Evolutionary conservation across 1,140 invertebrate species (phyloP), one percentile per base, ranked within the genome.

Genomic region (Ips nitidus): DNA sequence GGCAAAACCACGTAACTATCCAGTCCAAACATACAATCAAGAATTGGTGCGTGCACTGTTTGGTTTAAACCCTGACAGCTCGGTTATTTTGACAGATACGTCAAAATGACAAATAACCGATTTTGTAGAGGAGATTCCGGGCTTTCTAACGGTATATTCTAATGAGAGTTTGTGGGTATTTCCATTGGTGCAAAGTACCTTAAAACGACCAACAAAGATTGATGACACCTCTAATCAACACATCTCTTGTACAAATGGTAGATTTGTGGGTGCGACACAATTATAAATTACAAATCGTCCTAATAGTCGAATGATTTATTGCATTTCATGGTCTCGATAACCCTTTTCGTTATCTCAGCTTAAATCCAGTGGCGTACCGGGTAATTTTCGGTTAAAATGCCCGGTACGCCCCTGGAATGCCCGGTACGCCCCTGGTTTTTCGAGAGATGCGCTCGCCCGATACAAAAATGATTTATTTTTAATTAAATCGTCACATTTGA

Each of bases 261-360:
- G 43, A 36, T 47, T 61, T 61, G 66, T 68, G 66, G 66, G 66
- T 68, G 66, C 41, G 61, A 68, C 47, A 68, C 57, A 68, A 68
- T 68, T 68, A 68, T 68, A 68, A 68, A 68, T 62, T 61, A 68
- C 66, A 68, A 68, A 68, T 68, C 66, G 37, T 52, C 61, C 43
- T 68, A 67, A 68, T 68, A 61, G 43, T 42, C n/a, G 2, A 22
- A 60, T 68, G 66, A 68, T 68, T 68, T 68, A 68, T 68, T 58
- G 41, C 64, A 37, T 22, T 43, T 42, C 40, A 22, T 22, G 22
- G 22, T 66, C 57, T 66, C 57, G 42, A 37, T 66, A 43, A 56
- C 45, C 53, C 39, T 7, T 57, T 38, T 66, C 57, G 55, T 66
- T 66, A 66, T 45, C 52, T 40, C 45, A 45, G 36, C 36, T 4